Evolutionary conservation across 2,113 vertebrate genomes (phyloP), one percentile per base, ranked within the genome.

Genomic region (Tylochromis polylepis): DNA sequence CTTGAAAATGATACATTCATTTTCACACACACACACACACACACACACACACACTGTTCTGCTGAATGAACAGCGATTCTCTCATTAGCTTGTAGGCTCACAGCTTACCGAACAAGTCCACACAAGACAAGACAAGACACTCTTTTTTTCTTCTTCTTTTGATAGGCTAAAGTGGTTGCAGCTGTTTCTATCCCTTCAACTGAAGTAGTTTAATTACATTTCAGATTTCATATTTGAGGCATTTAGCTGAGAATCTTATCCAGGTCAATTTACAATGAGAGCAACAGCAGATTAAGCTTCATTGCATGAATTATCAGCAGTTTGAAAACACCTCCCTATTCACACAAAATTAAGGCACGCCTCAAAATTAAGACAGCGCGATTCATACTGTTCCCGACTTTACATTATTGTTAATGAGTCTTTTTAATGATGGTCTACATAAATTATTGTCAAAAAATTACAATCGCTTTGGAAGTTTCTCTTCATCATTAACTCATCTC

Each of bases 181-280:
- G 86, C 88, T 88, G 88, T 85, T 89, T 85, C 82, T 51, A 9
- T 3, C 59, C 7, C 80, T 81, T 57, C 83, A 60, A 15, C 86
- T 72, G 6, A 90, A 92, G 81, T 36, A 72, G 87, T 88, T 90
- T 90, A 86, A 91, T 91, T 89, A 81, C 60, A 89, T 81, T 91
- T 86, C 27, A 86, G 6, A 81, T 86, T 87, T 86, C 51, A 82
- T 22, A 85, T 83, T 56, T 31, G 22, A 88, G 86, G 83, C 77
- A 27, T 72, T 90, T 82, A 82, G 89, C 81, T 20, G 86, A 83
- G 62, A 46, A 90, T 89, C 56, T 80, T 80, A 78, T 82, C 82
- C 62, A 77, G 59, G 81, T 84, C 86, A 88, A 65, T 5, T 59
- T 62, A 60, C 82, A 87, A 59, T 29, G 46, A 85, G 65, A 78